These are phyloP conservation scores for Matsumurasca onukii DNA, from an alignment of 1,140 invertebrate species.

Conservation along the genomic window DNA sequence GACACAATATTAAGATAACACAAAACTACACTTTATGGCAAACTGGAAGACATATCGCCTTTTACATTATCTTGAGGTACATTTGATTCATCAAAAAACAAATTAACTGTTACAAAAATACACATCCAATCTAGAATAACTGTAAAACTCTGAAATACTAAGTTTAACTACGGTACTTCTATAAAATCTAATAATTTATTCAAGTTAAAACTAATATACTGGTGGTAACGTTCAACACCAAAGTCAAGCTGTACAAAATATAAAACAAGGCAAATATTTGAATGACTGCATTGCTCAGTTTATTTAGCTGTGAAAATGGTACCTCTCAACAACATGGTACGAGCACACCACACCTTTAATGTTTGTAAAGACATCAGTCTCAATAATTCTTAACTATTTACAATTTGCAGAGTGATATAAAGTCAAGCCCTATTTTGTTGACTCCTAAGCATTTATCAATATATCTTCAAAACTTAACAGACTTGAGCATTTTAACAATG, in stretches of 20 bases:
- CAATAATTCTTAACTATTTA: not conserved
- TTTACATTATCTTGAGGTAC: not conserved
- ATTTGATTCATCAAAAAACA: constrained; percentile 3
- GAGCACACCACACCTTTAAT: not conserved
- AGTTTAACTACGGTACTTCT: not conserved
- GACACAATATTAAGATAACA: not conserved
- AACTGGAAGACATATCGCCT: not conserved
- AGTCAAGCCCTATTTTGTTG: too few species aligned
- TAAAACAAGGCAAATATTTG: not conserved
- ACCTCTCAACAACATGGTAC: not conserved
- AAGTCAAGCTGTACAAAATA: constrained; percentile 4
- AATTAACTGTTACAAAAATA: not conserved
- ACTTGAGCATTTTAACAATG: not conserved
- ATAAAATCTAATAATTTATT: not conserved
- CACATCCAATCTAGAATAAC: not conserved
- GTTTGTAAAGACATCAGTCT: not conserved
- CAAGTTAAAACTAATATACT: not conserved
- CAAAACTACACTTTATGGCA: not conserved
- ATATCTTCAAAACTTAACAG: not conserved
- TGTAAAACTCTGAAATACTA: not conserved
- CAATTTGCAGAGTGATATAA: not conserved
- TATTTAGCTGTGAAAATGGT: not conserved
- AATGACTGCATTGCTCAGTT: not conserved
- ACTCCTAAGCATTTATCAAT: too few species aligned
- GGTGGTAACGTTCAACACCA: constrained; percentile 19